Percentiles rank a stretch among this genome's conserved stretches.
Conservation (phyloP, 2,888 invertebrate species). For the Leptinotarsa tumamoca region DNA sequence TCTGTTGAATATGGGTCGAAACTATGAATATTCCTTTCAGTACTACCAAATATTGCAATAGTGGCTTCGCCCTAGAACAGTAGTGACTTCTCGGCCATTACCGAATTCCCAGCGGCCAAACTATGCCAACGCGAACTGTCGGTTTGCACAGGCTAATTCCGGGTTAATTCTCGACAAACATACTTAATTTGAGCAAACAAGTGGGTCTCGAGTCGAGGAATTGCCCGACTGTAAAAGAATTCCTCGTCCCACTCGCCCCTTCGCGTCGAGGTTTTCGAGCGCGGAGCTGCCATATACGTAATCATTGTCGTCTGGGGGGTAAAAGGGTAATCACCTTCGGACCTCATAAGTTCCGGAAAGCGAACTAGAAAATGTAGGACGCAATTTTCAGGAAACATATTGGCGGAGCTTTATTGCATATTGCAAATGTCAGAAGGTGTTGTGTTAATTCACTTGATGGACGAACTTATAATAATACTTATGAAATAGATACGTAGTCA, state of each 20-base stretch:
- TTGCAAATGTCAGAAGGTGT: background rate
- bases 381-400: background rate
- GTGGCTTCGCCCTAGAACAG: background rate
- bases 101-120: background rate
- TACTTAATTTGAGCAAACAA: conserved; percentile 63
- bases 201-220: conserved; percentile 50
- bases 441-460: too few species aligned
- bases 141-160: conserved; percentile 58
- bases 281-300: background rate
- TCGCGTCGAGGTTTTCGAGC: background rate
- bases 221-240: conserved; percentile 35
- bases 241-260: conserved; percentile 21
- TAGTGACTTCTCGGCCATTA: background rate
- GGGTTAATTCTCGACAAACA: conserved; percentile 61
- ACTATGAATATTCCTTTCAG: too few species aligned
- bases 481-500: too few species aligned
- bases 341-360: background rate
- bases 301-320: background rate
- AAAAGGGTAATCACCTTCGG: background rate
- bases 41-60: too few species aligned
- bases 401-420: background rate
- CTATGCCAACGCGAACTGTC: conserved; percentile 47
- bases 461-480: too few species aligned
- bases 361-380: conserved; percentile 1
- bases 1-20: too few species aligned